Conservation (phyloP, 2,888 invertebrate species). For the Nowickia ferox region DNA sequence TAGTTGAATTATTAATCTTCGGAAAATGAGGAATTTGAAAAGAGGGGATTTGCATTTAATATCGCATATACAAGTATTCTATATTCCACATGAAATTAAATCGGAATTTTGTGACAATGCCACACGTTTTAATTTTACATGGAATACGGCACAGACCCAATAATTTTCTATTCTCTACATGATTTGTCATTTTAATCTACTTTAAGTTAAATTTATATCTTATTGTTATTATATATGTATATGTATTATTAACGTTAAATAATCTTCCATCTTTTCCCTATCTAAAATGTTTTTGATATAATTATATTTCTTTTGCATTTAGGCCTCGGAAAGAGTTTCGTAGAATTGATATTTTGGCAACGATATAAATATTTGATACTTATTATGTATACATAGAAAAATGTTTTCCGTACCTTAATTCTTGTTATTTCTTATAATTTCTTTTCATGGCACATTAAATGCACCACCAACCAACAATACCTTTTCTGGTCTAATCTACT, state of each 20-base stretch:
- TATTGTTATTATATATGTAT: too few relatives aligned
- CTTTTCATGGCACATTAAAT: constrained; percentile 65
- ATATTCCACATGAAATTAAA: too few relatives aligned
- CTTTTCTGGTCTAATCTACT: constrained; percentile 45
- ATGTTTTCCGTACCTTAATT: constrained; percentile 37
- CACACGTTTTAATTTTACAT: too few relatives aligned
- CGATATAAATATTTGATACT: constrained; percentile 39
- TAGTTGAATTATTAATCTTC: too few relatives aligned
- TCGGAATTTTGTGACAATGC: too few relatives aligned
- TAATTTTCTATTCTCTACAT: too few relatives aligned
- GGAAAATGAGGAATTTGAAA: too few relatives aligned
- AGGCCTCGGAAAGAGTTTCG: constrained; percentile 55
- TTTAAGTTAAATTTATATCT: too few relatives aligned
- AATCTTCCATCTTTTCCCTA: not conserved
- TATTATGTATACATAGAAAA: constrained; percentile 3
- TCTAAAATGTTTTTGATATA: not conserved
- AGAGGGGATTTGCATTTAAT: too few relatives aligned
- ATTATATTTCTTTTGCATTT: constrained; percentile 49
- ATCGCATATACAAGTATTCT: too few relatives aligned
- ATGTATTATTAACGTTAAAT: not conserved
- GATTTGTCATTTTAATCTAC: too few relatives aligned
- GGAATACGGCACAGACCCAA: too few relatives aligned
- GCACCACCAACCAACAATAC: constrained; percentile 54
- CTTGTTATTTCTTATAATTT: constrained; percentile 58
- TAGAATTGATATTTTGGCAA: constrained; percentile 60